Base-by-base conservation (phyloP, 2,888 invertebrate genomes). In the Leptopterna dolabrata region DNA sequence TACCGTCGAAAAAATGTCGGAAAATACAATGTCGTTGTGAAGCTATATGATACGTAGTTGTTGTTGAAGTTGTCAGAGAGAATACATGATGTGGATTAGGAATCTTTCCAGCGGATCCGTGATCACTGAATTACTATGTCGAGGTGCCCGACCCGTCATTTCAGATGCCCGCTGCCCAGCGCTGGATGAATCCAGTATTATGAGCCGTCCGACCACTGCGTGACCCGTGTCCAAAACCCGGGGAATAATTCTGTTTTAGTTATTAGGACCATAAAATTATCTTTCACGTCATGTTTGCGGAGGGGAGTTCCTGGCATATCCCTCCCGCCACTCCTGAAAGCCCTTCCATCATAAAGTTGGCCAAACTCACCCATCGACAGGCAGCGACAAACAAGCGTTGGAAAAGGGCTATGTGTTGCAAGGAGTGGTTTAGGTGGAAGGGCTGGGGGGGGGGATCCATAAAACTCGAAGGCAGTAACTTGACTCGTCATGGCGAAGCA, bases 291-390 rank as follows among this genome's bases (percentile, higher is more conserved):
- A 30, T 30, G 30, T 29, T 27, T 30, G 76, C 76, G 1, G 76
- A 11, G 29, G 30, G 76, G 7, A 19, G 30, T 24, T 6, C 47
- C 14, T 4, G 47, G 47, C 1, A 16, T 1, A 16, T 2, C 6
- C 1, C 14, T 2, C 14, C 14, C 14, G 1, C 47, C 4, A 7
- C 47, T 76, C 24, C 19, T 7, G 30, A 76, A 76, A 27, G 29
- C 24, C 76, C 36, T 36, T 36, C n/a, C 30, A 30, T 76, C 76
- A n/a, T 76, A 76, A 76, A 76, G 76, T 76, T 76, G 76, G 76
- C 30, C 16, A 27, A 76, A 30, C 27, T 76, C 30, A 30, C 76
- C 16, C 76, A 30, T 76, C 76, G 76, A 76, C 76, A 76, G 76
- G 16, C 76, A 6, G 30, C 76, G 76, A 76, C 76, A 30, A 76